These are phyloP conservation scores for Hemistola chrysoprasaria DNA, from an alignment of 2,888 invertebrate genomes.

Conservation along the genomic window DNA sequence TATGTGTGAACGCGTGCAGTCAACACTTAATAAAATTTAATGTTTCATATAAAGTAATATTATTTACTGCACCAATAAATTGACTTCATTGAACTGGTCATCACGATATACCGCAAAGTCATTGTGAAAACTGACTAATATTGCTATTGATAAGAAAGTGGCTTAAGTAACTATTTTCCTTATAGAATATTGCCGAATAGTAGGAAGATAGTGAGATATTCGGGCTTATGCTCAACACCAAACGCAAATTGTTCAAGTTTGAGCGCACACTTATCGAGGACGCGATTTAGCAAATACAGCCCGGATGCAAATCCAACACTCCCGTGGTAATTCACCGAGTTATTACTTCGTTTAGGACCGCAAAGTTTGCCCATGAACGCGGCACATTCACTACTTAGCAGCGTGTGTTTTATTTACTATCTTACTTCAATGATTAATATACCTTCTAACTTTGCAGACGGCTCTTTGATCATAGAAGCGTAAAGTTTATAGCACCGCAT, in stretches of 20 bases:
- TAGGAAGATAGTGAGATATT: too few species aligned
- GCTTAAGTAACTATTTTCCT: too few species aligned
- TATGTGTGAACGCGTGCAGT: background rate
- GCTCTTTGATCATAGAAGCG: conserved; percentile 4
- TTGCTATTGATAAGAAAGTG: too few species aligned
- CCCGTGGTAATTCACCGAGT: conserved; percentile 32
- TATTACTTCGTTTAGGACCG: conserved; percentile 38
- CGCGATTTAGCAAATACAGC: conserved; percentile 47
- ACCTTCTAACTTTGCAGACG: conserved; percentile 11
- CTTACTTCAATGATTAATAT: conserved; percentile 8
- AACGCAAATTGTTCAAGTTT: conserved; percentile 49
- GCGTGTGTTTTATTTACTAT: conserved; percentile 4
- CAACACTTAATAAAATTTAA: conserved; percentile 9
- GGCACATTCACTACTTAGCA: background rate
- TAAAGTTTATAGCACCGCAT: too few species aligned
- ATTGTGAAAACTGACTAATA: too few species aligned
- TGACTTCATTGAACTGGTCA: too few species aligned
- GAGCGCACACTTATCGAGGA: conserved; percentile 39
- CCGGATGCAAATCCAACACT: conserved; percentile 46
- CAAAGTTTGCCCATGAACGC: conserved; percentile 34
- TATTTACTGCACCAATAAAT: too few species aligned
- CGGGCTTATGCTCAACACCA: conserved; percentile 17
- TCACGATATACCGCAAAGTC: too few species aligned
- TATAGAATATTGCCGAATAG: too few species aligned
- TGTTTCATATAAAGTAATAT: too few species aligned